Base-by-base conservation (phyloP, 2,888 invertebrate genomes). In the Patella caerulea region DNA sequence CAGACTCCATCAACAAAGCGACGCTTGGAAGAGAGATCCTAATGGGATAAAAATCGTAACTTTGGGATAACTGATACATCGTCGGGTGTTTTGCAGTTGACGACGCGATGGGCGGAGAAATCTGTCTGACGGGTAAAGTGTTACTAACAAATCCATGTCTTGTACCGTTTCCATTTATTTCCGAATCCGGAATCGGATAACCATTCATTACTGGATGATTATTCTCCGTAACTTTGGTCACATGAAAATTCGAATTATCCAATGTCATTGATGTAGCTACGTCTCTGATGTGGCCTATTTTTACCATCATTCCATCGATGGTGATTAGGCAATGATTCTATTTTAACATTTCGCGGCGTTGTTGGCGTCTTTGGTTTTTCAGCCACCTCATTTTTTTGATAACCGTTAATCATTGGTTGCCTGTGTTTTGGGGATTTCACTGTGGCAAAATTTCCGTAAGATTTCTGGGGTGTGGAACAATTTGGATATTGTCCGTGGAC, bases 41-140 rank as follows among this genome's bases (percentile, higher is more conserved):
- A 11, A 85, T 79, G 29, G 86, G 81, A 71, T 83, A 82, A 19
- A 88, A 78, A 74, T 84, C 84, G 79, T 87, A 86, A 73, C 81
- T 83, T 76, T 87, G 86, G n/a, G 86, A 76, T 29, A 88, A 73
- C 76, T 87, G 87, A 80, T 84, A 87, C 78, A 88, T 78, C 54
- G 86, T 83, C 14, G 86, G 85, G 54, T 82, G 81, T 74, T 80
- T 78, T 9, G 52, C 7, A 15, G 12, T 52, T 15, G 56, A 9
- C 19, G 19, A 54, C 7, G 45, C 24, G 11, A 24, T 15, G 11
- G 52, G 7, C 3, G 72, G 54, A 2, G 52, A 54, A 15, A 24
- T 72, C 24, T 72, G 34, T 55, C 54, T 56, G 71, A 54, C 59
- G 11, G 83, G 82, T 65, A 83, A 71, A 3, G 83, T 82, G 56